phyloP scores from a whole-genome alignment of 2,888 invertebrate species.

The Pristionchus mayeri region DNA sequence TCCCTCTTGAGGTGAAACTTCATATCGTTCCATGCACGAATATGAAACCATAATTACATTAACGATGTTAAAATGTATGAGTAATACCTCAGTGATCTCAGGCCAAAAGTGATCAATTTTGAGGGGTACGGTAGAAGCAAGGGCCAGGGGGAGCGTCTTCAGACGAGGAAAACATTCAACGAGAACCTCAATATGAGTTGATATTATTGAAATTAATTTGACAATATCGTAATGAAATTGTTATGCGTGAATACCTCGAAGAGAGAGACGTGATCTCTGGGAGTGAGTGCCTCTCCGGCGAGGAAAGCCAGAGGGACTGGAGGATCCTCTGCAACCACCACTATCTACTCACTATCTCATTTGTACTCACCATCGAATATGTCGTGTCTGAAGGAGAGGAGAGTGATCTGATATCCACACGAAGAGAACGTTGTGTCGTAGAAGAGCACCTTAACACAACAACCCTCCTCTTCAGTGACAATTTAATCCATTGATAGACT shows the following conservation, averaged over 20 bases:
- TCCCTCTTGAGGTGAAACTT: constrained; percentile 43
- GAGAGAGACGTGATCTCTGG: constrained; percentile 19
- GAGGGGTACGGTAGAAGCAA: constrained; percentile 46
- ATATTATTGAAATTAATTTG: neutral
- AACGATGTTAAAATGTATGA: neutral
- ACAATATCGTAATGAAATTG: neutral
- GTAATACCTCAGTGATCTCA: constrained; percentile 40
- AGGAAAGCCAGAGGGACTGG: constrained; percentile 45
- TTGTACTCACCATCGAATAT: constrained; percentile 45
- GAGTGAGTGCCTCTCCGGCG: constrained; percentile 44
- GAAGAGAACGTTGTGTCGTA: constrained; percentile 40
- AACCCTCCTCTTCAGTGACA: too few species aligned
- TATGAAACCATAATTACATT: neutral
- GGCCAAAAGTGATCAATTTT: constrained; percentile 43
- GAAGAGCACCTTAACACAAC: constrained; percentile 34
- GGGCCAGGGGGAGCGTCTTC: constrained; percentile 16
- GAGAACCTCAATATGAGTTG: neutral
- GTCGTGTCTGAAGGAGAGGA: constrained; percentile 46
- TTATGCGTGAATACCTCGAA: constrained; percentile 36
- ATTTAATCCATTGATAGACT: too few species aligned
- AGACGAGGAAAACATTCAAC: constrained; percentile 47
- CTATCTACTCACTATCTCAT: neutral
- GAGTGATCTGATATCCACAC: constrained; percentile 39
- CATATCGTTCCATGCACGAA: constrained; percentile 44
- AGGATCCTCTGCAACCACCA: constrained; percentile 33